Conservation (phyloP, 2,888 invertebrate genomes). For the Trachelus iudaicus region DNA sequence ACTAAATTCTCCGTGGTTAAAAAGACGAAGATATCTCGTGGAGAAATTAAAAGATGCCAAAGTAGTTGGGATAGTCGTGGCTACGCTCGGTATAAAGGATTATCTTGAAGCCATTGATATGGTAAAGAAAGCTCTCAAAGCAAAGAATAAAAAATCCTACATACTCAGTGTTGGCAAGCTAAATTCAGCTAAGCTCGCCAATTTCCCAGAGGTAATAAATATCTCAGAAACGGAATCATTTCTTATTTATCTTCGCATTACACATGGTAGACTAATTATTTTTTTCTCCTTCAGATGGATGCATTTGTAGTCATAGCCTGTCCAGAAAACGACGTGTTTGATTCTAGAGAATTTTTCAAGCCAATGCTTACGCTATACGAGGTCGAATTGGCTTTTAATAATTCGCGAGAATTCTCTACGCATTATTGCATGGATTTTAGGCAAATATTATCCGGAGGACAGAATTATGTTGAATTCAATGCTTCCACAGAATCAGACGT, state of each 20-base stretch:
- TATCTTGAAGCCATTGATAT: conserved; percentile 81
- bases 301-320: conserved; percentile 93
- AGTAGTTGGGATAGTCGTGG: conserved; percentile 89
- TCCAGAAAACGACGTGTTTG: conserved; percentile 87
- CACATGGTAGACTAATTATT: neutral
- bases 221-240: neutral
- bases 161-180: conserved; percentile 94
- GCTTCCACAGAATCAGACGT: conserved; percentile 69
- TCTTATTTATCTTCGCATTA: neutral
- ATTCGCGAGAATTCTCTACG: conserved; percentile 68
- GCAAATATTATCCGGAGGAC: conserved; percentile 75
- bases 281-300: conserved; percentile 76
- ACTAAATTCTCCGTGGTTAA: conserved; percentile 73
- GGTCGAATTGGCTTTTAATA: conserved; percentile 85
- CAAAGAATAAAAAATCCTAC: conserved; percentile 87
- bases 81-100: conserved; percentile 86
- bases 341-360: conserved; percentile 86
- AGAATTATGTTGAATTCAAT: conserved; percentile 67
- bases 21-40: conserved; percentile 83
- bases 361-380: conserved; percentile 94
- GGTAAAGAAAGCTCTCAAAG: conserved; percentile 75
- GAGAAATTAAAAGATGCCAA: conserved; percentile 93
- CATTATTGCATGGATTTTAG: conserved; percentile 80
- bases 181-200: conserved; percentile 94
- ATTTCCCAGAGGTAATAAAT: conserved; percentile 82